These are phyloP conservation scores for Corythaeola cristata DNA, from an alignment of 2,113 vertebrate species.

Conservation along the genomic window DNA sequence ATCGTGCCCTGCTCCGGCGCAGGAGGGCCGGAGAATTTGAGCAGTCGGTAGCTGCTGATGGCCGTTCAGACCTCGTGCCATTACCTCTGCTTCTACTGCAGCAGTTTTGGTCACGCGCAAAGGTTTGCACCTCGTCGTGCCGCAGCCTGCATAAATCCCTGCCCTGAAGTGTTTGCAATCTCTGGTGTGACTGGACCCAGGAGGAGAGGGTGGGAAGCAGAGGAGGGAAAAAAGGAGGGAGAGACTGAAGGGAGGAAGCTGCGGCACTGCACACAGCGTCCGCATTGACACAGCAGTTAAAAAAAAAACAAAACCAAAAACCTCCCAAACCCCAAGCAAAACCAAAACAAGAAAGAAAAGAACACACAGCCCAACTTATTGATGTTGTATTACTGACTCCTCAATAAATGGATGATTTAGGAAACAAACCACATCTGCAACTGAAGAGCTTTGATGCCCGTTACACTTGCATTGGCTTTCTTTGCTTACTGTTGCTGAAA, in stretches of 20 bases:
- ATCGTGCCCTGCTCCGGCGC: accelerated
- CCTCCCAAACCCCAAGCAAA: too few species aligned
- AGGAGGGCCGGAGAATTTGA: not conserved
- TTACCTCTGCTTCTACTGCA: not conserved
- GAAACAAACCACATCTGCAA: not conserved
- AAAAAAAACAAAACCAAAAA: not conserved
- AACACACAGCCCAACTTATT: not conserved
- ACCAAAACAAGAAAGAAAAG: not conserved
- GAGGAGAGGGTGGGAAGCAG: not conserved
- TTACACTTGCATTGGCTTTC: not conserved
- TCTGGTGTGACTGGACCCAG: not conserved
- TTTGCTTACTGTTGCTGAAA: not conserved
- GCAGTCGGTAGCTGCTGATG: not conserved
- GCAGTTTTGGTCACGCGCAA: not conserved
- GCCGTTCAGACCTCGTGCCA: accelerated
- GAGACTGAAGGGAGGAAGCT: not conserved
- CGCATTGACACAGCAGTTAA: not conserved
- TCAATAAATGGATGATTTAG: not conserved
- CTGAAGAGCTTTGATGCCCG: not conserved
- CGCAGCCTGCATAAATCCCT: not conserved
- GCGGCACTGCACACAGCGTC: not conserved
- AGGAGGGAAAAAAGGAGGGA: not conserved
- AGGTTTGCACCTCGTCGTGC: accelerated
- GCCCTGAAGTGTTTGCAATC: not conserved
- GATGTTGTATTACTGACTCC: not conserved